Base-by-base conservation (phyloP, 2,888 invertebrate genomes). In the Drosophila acutilabella region DNA sequence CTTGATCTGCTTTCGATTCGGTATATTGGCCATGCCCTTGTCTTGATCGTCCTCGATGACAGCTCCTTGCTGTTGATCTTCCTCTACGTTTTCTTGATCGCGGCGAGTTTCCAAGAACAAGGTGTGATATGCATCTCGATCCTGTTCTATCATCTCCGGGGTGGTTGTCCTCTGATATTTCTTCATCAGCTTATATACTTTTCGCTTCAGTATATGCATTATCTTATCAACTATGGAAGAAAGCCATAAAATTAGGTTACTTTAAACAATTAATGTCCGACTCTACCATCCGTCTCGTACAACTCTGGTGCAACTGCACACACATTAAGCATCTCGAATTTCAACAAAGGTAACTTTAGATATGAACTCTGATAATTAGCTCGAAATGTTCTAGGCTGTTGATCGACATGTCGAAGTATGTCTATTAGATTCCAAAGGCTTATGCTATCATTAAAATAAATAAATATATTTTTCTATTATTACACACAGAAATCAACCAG, bases 1-100 rank as follows among this genome's bases (percentile, higher is more conserved):
- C 80, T 92, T 92, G 8, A 92, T 88, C 70, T 90, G 89, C 30
- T 90, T 90, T n/a, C 92, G 91, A 70, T 84, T 91, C 1, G 89
- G 91, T 5, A 91, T 78, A 74, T 64, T 76, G 44, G 78, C 83
- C 62, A 73, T 44, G 0, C 56, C 72, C 57, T 88, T 91, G n/a
- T 65, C 60, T 47, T 81, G 76, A 45, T 78, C 87, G 13, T 83
- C 88, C 10, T 80, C 85, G 3, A 59, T 16, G 2, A 23, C 40
- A 1, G 23, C 2, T 10, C 11, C 38, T 2, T 57, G 52, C 7
- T 54, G 40, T n/a, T 66, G 57, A 0, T 62, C 74, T 4, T 23
- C 36, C 8, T 73, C 64, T 10, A 48, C 40, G n/a, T 20, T 13
- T 14, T 62, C 54, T 1, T 42, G 7, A 18, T 33, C 30, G 8